Evolutionary conservation across 2,888 invertebrate genomes (phyloP).

Genomic region (Cataglyphis livida): DNA sequence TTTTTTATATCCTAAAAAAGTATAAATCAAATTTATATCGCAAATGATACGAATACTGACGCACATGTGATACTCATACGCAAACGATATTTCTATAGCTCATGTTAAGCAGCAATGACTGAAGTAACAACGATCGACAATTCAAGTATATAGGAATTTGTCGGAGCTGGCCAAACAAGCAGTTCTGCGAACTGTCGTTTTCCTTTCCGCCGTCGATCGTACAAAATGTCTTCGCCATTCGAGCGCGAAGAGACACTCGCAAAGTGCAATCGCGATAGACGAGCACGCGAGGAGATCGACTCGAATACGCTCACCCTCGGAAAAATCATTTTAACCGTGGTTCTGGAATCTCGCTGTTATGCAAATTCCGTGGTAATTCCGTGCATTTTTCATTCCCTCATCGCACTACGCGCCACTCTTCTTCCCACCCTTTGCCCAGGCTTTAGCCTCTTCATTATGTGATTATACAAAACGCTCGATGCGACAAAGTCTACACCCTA

Average conservation of each 20-base stretch:
- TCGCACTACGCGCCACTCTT: neutral
- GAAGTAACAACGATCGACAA: constrained; percentile 30
- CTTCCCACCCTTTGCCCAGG: neutral
- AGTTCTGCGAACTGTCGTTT: constrained; percentile 33
- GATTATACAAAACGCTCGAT: neutral
- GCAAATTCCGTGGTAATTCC: constrained; percentile 52
- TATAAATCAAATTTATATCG: neutral
- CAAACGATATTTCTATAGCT: neutral
- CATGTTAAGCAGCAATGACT: constrained; percentile 17
- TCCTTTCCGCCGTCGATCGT: constrained; percentile 24
- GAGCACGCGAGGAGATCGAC: constrained; percentile 31
- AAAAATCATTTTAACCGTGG: neutral
- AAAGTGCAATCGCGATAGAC: constrained; percentile 41
- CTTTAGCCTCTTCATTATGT: neutral
- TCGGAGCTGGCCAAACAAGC: neutral
- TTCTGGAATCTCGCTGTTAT: constrained; percentile 23
- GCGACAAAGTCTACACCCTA: neutral
- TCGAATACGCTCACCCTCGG: neutral
- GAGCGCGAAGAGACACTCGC: constrained; percentile 14
- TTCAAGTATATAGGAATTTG: constrained; percentile 19
- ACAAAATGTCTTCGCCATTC: constrained; percentile 36
- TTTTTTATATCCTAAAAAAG: neutral
- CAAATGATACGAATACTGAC: neutral
- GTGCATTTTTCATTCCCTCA: constrained; percentile 39
- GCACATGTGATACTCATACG: neutral